Conservation (phyloP, 1,140 invertebrate genomes). For the Tetragnatha versicolor region DNA sequence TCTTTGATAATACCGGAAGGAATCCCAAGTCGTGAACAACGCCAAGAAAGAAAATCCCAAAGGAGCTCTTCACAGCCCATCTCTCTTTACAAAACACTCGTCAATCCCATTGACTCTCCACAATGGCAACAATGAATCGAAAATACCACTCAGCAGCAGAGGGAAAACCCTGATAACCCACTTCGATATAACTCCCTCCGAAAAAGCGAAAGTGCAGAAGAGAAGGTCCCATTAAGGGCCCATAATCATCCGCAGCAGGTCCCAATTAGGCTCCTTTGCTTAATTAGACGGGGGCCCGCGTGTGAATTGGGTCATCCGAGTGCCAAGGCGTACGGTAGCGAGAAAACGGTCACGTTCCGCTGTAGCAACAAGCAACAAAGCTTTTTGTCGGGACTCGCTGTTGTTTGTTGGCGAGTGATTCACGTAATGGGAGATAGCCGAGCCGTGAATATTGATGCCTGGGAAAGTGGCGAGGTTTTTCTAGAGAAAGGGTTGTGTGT, state of each 20-base stretch:
- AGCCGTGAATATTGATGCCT: no score
- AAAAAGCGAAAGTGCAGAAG: background rate
- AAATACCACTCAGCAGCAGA: no score
- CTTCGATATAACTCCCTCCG: slow-evolving; percentile 1
- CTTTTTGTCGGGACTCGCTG: slow-evolving; percentile 21
- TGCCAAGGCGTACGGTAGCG: slow-evolving; percentile 37
- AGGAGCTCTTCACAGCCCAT: no score
- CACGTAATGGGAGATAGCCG: slow-evolving; percentile 8
- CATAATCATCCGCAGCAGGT: slow-evolving; percentile 18
- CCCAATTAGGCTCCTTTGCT: slow-evolving; percentile 22
- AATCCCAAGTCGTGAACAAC: no score
- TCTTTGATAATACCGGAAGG: no score
- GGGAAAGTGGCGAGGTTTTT: no score
- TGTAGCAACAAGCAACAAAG: slow-evolving; percentile 10
- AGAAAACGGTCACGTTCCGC: slow-evolving; percentile 39
- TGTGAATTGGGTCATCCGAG: slow-evolving; percentile 37
- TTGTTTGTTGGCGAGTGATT: slow-evolving; percentile 8
- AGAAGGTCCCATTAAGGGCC: background rate
- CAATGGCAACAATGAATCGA: background rate
- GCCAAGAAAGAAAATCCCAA: no score
- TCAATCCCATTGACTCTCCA: background rate
- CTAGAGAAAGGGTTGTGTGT: no score
- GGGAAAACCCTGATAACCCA: background rate
- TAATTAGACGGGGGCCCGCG: slow-evolving; percentile 11
- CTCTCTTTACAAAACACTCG: background rate